A percentile compares a stretch with the other conserved stretches of the same genome.
These are phyloP conservation scores for Neoarius graeffei DNA, from an alignment of 2,113 vertebrate species.

Conservation along the genomic window DNA sequence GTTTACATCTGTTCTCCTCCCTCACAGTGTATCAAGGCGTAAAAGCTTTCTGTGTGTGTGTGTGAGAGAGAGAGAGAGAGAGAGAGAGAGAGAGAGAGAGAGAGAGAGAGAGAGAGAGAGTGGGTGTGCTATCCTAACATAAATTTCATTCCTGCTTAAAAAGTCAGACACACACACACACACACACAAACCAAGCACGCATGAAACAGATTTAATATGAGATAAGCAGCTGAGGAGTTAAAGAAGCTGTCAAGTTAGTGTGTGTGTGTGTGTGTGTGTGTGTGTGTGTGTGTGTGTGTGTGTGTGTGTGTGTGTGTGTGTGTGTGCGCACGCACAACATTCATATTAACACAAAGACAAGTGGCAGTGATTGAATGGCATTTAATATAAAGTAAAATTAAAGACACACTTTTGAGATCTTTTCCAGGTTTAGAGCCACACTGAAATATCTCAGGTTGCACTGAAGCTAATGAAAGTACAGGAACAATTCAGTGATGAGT, in stretches of 20 bases:
- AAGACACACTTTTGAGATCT: not conserved
- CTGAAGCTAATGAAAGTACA: not conserved
- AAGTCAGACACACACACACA: slow-evolving; percentile 16
- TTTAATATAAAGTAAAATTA: not conserved
- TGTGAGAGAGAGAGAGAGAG: not conserved
- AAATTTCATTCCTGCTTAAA: slow-evolving; percentile 13
- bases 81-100: not conserved
- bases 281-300: not conserved
- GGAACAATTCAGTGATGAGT: not conserved
- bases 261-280: no score
- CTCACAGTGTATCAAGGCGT: not conserved
- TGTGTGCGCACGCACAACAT: not conserved
- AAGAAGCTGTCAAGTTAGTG: slow-evolving; percentile 15
- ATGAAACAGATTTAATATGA: slow-evolving; percentile 26
- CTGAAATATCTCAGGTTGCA: no score
- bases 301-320: not conserved
- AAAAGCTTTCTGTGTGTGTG: not conserved
- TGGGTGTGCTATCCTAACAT: slow-evolving; percentile 5
- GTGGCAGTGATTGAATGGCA: not conserved
- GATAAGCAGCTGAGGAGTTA: slow-evolving; percentile 26
- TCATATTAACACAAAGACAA: not conserved
- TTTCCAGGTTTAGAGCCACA: not conserved
- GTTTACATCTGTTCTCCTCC: slow-evolving; percentile 6
- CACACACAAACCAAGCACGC: not conserved
- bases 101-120: not conserved